Evolutionary conservation across 2,797 vertebrate species (phyloP).

Genomic region (Botia kubotai): DNA sequence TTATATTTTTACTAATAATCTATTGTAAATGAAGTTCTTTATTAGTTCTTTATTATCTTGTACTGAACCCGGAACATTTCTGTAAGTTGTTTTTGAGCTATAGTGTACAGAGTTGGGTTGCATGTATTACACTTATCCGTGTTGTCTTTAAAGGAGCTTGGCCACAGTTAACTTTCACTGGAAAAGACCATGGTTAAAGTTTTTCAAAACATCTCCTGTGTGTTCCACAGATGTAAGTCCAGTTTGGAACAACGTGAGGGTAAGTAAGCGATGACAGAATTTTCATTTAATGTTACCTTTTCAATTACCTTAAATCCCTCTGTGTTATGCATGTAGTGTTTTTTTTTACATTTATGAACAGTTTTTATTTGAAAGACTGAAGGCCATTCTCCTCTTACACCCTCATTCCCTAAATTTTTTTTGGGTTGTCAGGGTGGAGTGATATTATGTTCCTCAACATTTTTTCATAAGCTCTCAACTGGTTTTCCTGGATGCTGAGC

Average conservation of each 20-base stretch:
- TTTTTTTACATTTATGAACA: slow-evolving; percentile 43
- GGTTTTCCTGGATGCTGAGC: slow-evolving; percentile 29
- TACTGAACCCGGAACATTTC: too few species aligned
- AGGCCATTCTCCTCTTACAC: not conserved
- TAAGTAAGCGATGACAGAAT: not conserved
- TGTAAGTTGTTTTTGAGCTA: too few species aligned
- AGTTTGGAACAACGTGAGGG: not conserved
- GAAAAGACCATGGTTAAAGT: too few species aligned
- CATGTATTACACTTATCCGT: too few species aligned
- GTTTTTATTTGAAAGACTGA: too few species aligned
- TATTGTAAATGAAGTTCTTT: too few species aligned
- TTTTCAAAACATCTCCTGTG: too few species aligned
- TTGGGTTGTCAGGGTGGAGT: slow-evolving; percentile 10
- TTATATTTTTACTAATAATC: too few species aligned
- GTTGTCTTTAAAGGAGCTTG: too few species aligned
- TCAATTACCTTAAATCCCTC: slow-evolving; percentile 57
- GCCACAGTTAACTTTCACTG: too few species aligned
- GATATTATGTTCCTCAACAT: slow-evolving; percentile 33
- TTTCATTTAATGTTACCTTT: slow-evolving; percentile 74
- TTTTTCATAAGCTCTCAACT: slow-evolving; percentile 39
- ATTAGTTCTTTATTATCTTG: too few species aligned
- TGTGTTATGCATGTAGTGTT: slow-evolving; percentile 76
- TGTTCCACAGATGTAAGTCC: slow-evolving; percentile 32
- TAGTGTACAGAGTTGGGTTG: too few species aligned
- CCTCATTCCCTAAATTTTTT: not conserved